Base-by-base conservation (phyloP, 2,113 vertebrate genomes). In the Burhinus oedicnemus region DNA sequence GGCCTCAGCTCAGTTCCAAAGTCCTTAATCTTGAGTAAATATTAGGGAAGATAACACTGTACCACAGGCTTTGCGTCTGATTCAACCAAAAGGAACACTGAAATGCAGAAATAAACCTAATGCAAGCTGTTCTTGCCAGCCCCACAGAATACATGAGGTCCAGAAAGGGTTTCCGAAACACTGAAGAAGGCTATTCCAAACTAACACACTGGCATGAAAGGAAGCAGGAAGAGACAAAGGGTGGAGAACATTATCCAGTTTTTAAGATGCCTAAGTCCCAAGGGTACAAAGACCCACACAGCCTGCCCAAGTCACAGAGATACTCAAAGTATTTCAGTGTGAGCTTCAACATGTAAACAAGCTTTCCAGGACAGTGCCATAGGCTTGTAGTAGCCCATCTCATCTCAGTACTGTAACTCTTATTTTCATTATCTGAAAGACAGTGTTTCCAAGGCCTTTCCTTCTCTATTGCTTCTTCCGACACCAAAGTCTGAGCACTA, bases 71-170 rank as follows among this genome's bases (percentile, higher is more conserved):
- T 51, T 70, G 58, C 5, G 1, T 27, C 40, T 4, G 6, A 23
- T 36, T 65, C 5, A 16, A 57, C 29, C 12, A 34, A 52, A 7
- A 2, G 1, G 13, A 87, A n/a, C 5, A 10, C 52, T 7, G 1
- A 64, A 80, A 83, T 0, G 1, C 47, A 65, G 54, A 65, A 83
- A 70, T 30, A 77, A 80, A 40, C 8, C 7, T 38, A 30, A 15
- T 4, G 7, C 26, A 34, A 42, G 40, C 34, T 42, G 45, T 5
- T 64, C 58, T 54, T 25, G 30, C 57, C 58, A 91, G 58, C 19
- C 26, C 21, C 27, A 4, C 36, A 22, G 23, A 49, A 40, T 6
- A 45, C 9, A 19, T 0, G 0, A 15, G 9, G 10, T 18, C 42
- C 47, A 60, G n/a, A 25, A 76, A 3, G 27, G 7, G 6, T 36